Conservation (phyloP, 2,888 invertebrate genomes). For the Exocentrus adspersus region DNA sequence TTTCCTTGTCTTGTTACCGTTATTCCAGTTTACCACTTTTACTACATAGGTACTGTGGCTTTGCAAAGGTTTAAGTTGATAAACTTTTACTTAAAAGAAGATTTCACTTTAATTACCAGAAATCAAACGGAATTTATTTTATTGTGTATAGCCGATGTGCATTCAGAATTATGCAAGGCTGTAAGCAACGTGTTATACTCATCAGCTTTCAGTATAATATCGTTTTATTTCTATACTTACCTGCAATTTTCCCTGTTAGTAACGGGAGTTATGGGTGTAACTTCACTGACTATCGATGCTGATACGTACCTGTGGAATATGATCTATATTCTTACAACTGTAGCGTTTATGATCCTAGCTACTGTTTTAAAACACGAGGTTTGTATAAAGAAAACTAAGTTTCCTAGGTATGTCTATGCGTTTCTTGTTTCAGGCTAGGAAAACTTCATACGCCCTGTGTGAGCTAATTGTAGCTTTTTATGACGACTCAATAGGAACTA, state of each 20-base stretch:
- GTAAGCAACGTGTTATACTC: background rate
- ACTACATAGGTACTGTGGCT: background rate
- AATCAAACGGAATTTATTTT: background rate
- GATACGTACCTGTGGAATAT: background rate
- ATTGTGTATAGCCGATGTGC: slow-evolving; percentile 1
- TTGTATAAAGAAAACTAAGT: too few relatives aligned
- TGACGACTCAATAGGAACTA: slow-evolving; percentile 2
- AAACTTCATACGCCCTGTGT: background rate
- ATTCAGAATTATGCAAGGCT: slow-evolving; percentile 3
- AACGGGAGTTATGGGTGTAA: background rate
- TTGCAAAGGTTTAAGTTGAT: background rate
- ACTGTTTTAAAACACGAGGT: slow-evolving; percentile 4
- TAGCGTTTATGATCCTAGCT: background rate
- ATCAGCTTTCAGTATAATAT: background rate
- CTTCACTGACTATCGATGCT: background rate
- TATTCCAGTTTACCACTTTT: background rate
- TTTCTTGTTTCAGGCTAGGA: background rate
- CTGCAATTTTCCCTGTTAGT: background rate
- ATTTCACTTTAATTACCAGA: background rate
- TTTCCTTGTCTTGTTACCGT: background rate
- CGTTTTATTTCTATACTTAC: slow-evolving; percentile 6
- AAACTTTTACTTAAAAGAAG: background rate
- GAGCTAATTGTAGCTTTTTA: background rate
- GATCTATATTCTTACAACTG: background rate
- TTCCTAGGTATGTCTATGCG: too few relatives aligned